phyloP scores from a whole-genome alignment of 1,140 invertebrate genomes.

The Maconellicoccus hirsutus region DNA sequence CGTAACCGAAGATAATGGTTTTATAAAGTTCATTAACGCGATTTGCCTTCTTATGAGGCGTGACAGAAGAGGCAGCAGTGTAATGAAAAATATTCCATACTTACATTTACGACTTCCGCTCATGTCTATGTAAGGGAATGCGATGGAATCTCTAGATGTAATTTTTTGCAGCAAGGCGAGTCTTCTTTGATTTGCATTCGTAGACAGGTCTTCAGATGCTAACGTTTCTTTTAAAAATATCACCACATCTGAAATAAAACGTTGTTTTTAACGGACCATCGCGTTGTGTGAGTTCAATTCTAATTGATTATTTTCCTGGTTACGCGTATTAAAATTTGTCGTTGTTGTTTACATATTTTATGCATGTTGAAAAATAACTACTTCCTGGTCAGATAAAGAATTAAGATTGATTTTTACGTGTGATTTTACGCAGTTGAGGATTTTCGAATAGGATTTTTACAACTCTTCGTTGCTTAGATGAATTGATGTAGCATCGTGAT shows the following conservation, averaged over 20 bases:
- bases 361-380: too few species aligned
- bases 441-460: too few species aligned
- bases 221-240: slow-evolving; percentile 17
- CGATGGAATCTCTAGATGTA: background rate
- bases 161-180: slow-evolving; percentile 11
- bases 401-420: too few species aligned
- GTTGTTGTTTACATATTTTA: too few species aligned
- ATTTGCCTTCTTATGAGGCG: background rate
- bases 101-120: slow-evolving; percentile 16
- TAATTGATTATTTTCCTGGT: background rate
- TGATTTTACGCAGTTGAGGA: too few species aligned
- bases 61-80: background rate
- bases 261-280: background rate
- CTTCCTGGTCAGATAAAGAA: too few species aligned
- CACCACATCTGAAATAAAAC: slow-evolving; percentile 11
- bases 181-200: slow-evolving; percentile 11
- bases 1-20: background rate
- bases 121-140: slow-evolving; percentile 15
- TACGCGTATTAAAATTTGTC: too few species aligned
- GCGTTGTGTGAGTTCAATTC: background rate
- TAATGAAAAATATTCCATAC: background rate
- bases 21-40: background rate
- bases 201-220: slow-evolving; percentile 12
- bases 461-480: too few species aligned
- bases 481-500: too few species aligned